Evolutionary conservation across 1,140 invertebrate species (phyloP), one percentile per base, ranked within the genome.

Genomic region (Habropoda laboriosa): DNA sequence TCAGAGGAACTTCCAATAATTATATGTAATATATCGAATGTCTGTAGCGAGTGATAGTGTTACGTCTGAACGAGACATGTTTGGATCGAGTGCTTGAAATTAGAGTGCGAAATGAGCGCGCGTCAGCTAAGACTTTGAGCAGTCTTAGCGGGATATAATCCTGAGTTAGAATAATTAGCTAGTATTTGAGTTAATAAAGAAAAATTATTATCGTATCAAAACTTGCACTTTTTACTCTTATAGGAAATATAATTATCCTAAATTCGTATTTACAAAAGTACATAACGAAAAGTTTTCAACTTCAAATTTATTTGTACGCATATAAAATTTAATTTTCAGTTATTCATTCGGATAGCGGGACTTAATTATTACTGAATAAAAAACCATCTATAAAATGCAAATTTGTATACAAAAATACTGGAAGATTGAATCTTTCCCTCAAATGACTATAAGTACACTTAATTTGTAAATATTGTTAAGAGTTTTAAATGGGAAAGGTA

Each of bases 401-500:
- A 49, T 81, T 75, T 64, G 63, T 73, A 81, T 77, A 81, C 38
- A 70, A 66, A 84, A 74, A 60, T 61, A 81, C 24, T 73, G 24
- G 68, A 71, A 81, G 53, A 35, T 81, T 73, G 70, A 83, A 85
- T 85, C 83, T 84, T 78, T 77, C 66, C 83, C 32, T 6, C 74
- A 30, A 35, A 78, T 66, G 66, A 72, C 24, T 70, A 30, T 77
- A 35, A n/a, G 8, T 51, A 76, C 51, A 67, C 42, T 66, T 53
- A 49, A 76, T 76, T 74, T 87, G 83, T 83, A 83, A 84, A 81
- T 80, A 85, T 80, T 76, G 61, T 83, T 85, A 83, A 72, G 53
- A 73, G 45, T 38, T 85, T 80, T 49, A 27, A 67, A 67, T 60
- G 53, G 63, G 40, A 63, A 81, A 81, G 53, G n/a, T 40, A 63